phyloP scores from a whole-genome alignment of 1,140 invertebrate genomes.

The Polyergus mexicanus region DNA sequence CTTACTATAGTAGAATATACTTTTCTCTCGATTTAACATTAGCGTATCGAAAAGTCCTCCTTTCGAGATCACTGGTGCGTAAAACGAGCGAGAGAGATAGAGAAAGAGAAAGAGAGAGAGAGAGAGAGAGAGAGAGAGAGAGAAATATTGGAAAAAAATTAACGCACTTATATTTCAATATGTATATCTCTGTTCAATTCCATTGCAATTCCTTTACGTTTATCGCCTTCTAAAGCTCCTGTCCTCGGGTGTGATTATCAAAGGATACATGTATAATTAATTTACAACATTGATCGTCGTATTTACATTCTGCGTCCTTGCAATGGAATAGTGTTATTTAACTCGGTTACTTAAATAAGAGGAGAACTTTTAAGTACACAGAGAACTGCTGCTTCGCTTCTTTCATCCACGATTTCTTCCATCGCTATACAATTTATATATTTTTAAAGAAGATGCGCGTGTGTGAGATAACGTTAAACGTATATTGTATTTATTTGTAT shows the following conservation, averaged over 20 bases:
- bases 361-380: slow-evolving; percentile 4
- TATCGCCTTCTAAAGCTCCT: slow-evolving; percentile 15
- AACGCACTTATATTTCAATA: slow-evolving; percentile 17
- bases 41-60: slow-evolving; percentile 37
- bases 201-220: slow-evolving; percentile 41
- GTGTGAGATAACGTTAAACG: too few species aligned
- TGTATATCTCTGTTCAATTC: slow-evolving; percentile 47
- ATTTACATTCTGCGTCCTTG: slow-evolving; percentile 45
- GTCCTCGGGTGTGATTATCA: slow-evolving; percentile 39
- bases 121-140: slow-evolving; percentile 32
- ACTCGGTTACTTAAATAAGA: background rate
- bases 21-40: slow-evolving; percentile 50
- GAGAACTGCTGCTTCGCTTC: background rate
- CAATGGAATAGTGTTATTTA: slow-evolving; percentile 10
- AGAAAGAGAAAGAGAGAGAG: slow-evolving; percentile 32
- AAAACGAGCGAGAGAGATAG: slow-evolving; percentile 33
- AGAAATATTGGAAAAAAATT: slow-evolving; percentile 50
- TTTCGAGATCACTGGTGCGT: slow-evolving; percentile 44
- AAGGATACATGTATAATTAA: slow-evolving; percentile 52
- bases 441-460: background rate
- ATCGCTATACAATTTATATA: background rate
- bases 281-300: slow-evolving; percentile 33
- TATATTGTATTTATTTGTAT: background rate
- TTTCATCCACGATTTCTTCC: slow-evolving; percentile 3
- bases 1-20: slow-evolving; percentile 70